Evolutionary conservation across 2,113 vertebrate species (phyloP).

Genomic region (Dicentrarchus labrax): DNA sequence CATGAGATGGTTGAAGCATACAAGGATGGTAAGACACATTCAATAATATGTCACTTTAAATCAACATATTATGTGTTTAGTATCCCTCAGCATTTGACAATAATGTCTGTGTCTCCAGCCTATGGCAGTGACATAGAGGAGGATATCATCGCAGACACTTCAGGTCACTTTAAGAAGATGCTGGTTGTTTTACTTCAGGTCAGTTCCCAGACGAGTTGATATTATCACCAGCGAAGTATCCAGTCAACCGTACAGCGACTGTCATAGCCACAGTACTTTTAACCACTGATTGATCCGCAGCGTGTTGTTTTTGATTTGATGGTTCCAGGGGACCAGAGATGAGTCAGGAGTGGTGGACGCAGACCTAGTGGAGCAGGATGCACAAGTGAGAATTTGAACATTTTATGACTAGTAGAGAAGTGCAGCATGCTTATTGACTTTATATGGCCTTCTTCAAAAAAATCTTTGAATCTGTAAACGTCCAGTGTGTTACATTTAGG

Average conservation of each 20-base stretch:
- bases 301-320: constrained; percentile 36
- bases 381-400: constrained; percentile 84
- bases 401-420: background rate
- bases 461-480: background rate
- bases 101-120: constrained; percentile 78
- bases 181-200: constrained; percentile 95
- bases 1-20: constrained; percentile 90
- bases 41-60: background rate
- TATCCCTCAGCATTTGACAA: background rate
- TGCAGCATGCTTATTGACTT: background rate
- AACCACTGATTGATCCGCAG: background rate
- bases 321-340: constrained; percentile 91
- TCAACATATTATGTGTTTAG: background rate
- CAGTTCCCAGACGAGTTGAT: constrained; percentile 26
- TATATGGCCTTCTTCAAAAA: background rate
- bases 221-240: background rate
- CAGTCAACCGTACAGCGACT: background rate
- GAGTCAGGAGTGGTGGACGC: constrained; percentile 91
- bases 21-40: constrained; percentile 89
- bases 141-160: constrained; percentile 90
- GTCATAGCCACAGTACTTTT: background rate
- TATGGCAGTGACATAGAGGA: constrained; percentile 92
- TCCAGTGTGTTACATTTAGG: too few species aligned
- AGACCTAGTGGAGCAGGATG: constrained; percentile 93
- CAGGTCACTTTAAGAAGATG: constrained; percentile 98